Evolutionary conservation across 1,140 invertebrate species (phyloP).

Genomic region (Drosophila tropicalis): DNA sequence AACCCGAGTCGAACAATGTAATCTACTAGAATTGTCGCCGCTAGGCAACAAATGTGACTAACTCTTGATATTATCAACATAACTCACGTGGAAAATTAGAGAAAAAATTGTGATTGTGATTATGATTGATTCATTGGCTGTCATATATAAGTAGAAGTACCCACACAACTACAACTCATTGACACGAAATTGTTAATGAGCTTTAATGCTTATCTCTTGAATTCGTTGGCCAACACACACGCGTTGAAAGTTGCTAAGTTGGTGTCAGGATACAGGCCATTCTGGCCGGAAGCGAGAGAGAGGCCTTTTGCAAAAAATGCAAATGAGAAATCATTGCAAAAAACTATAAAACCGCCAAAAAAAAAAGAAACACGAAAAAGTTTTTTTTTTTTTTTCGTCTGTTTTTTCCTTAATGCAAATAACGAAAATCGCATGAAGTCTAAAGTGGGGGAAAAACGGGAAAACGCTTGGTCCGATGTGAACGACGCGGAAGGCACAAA

Average conservation of each 20-base stretch:
- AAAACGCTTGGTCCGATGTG: conserved; percentile 12
- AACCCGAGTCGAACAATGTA: background rate
- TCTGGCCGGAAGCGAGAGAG: background rate
- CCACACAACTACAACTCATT: background rate
- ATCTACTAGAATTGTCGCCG: background rate
- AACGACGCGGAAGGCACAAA: conserved; percentile 33
- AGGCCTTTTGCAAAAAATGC: conserved; percentile 54
- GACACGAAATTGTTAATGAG: conserved; percentile 8
- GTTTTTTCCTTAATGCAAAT: conserved; percentile 71
- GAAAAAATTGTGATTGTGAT: conserved; percentile 24
- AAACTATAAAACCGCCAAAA: conserved; percentile 59
- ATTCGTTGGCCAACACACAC: background rate
- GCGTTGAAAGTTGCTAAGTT: background rate
- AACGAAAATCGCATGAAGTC: conserved; percentile 61
- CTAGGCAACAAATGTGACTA: conserved; percentile 4
- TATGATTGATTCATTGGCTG: conserved; percentile 42
- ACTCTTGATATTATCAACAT: conserved; percentile 7
- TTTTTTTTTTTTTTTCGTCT: no score
- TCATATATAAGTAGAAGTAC: background rate
- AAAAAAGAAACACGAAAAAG: conserved; percentile 49
- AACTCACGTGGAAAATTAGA: conserved; percentile 28
- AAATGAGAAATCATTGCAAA: conserved; percentile 61
- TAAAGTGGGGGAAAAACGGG: background rate
- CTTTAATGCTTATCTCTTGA: conserved; percentile 10
- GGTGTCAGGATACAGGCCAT: conserved; percentile 9